A percentile compares a stretch with the other conserved stretches of the same genome.
Evolutionary conservation across 2,113 vertebrate species (phyloP).

Genomic region (Uria lomvia): DNA sequence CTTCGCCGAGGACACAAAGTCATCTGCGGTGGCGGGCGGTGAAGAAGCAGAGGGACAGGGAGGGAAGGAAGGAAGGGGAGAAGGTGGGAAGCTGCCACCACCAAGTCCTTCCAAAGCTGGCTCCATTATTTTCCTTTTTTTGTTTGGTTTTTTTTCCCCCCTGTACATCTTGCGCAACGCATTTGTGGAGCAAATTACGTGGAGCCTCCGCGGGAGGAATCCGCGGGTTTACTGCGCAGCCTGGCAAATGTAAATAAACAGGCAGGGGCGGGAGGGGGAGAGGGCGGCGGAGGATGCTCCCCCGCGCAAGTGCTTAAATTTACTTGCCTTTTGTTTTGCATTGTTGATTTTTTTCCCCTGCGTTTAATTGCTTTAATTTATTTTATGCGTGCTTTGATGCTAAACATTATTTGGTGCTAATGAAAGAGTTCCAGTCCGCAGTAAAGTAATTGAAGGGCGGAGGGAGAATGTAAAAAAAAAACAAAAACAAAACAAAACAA

Average conservation of each 20-base stretch:
- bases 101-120: background rate
- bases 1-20: background rate
- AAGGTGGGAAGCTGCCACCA: background rate
- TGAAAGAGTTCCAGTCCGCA: slow-evolving; percentile 17
- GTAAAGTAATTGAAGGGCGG: background rate
- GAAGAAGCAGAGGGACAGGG: background rate
- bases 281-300: background rate
- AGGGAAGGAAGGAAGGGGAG: background rate
- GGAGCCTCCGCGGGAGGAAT: background rate
- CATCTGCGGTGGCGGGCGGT: background rate
- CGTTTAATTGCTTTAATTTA: slow-evolving; percentile 53
- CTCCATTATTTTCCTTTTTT: too few relatives aligned
- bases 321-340: background rate
- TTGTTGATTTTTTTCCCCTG: background rate
- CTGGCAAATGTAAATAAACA: background rate
- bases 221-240: background rate
- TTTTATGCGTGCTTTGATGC: slow-evolving; percentile 27
- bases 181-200: background rate
- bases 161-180: background rate
- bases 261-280: background rate
- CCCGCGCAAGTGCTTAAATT: background rate
- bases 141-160: too few relatives aligned
- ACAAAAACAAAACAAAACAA: background rate
- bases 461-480: background rate
- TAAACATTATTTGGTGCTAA: slow-evolving; percentile 1